Evolutionary conservation across 2,888 invertebrate species (phyloP), one percentile per base, ranked within the genome.

Genomic region (Galerucella nymphaeae): DNA sequence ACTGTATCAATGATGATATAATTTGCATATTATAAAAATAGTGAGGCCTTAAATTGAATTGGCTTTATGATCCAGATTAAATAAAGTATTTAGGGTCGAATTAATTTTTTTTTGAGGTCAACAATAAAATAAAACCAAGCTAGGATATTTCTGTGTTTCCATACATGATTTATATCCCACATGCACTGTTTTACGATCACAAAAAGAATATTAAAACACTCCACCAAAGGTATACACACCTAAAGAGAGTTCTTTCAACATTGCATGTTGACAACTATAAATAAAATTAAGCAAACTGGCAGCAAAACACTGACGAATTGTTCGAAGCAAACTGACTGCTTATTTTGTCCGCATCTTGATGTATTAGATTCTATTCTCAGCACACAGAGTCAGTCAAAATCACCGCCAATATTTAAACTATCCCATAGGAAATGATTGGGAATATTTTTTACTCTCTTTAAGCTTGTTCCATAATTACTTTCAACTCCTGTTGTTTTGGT

Each of bases 221-320:
- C 13, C 42, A 62, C 42, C 64, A 45, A 57, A 66, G 58, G 74
- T 66, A 76, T 77, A 78, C 78, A 76, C 75, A 78, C 79, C 80
- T 78, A 75, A 71, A 74, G 76, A 76, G 63, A 70, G 67, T 72
- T 71, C 75, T 71, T 75, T 74, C 75, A 78, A 77, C 78, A 77
- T 79, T 72, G 77, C 75, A 77, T 77, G 77, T 76, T 76, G 76
- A 77, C 78, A 79, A 77, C 80, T 81, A 80, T 80, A 80, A 82
- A 81, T 81, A 82, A 78, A 80, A 78, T 79, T 78, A 78, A 77
- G 77, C 74, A 77, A 79, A 76, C 79, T 79, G 76, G 72, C 80
- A 79, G 73, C 71, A 77, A 78, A 80, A 79, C 80, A 80, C 80
- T 78, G 76, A 75, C 78, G 77, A 75, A 76, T 80, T 78, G 79